These are phyloP conservation scores for Aleiodes sp. DNA, from an alignment of 1,140 invertebrate species.

Conservation along the genomic window DNA sequence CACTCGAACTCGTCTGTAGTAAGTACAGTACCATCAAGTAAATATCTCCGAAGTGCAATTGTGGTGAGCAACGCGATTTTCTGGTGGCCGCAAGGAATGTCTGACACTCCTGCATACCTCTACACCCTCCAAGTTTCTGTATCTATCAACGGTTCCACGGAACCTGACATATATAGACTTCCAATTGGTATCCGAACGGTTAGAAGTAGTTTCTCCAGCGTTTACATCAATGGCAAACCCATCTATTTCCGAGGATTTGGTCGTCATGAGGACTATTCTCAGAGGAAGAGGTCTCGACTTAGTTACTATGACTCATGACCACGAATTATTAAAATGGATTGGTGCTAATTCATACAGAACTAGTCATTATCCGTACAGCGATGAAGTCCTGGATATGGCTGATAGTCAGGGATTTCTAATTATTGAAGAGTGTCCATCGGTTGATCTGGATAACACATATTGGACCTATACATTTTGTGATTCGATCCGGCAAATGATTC, in stretches of 20 bases:
- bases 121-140: conserved; percentile 81
- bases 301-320: conserved; percentile 87
- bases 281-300: conserved; percentile 90
- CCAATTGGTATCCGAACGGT: conserved; percentile 89
- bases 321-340: conserved; percentile 94
- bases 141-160: conserved; percentile 60
- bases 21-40: conserved; percentile 58
- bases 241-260: conserved; percentile 94
- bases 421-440: conserved; percentile 95
- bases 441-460: conserved; percentile 82
- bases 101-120: conserved; percentile 80
- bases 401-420: conserved; percentile 94
- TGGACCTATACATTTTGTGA: conserved; percentile 77
- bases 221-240: conserved; percentile 85
- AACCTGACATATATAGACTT: conserved; percentile 83
- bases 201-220: conserved; percentile 76
- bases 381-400: conserved; percentile 96
- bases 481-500: conserved; percentile 85
- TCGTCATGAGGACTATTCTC: conserved; percentile 95
- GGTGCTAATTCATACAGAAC: conserved; percentile 97
- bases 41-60: conserved; percentile 77
- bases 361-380: conserved; percentile 98
- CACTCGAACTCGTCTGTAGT: conserved; percentile 68
- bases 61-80: too few relatives aligned
- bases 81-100: conserved; percentile 92